Evolutionary conservation across 2,797 vertebrate genomes (phyloP).

Genomic region (Holocentrus rufus): DNA sequence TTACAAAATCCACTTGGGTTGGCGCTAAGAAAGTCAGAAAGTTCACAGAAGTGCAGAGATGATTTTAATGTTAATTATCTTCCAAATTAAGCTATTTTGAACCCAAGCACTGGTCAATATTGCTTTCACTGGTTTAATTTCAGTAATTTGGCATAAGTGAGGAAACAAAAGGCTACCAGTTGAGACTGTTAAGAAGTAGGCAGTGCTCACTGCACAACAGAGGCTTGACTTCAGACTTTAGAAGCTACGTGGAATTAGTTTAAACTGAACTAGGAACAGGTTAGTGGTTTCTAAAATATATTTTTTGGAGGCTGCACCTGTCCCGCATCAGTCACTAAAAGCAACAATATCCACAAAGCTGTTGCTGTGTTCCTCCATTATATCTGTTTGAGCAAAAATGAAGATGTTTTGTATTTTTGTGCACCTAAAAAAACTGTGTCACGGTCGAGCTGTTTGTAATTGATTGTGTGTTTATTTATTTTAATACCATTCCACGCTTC

Average conservation of each 20-base stretch:
- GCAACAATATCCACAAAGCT: slow-evolving; percentile 19
- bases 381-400: slow-evolving; percentile 61
- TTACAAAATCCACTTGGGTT: slow-evolving; percentile 34
- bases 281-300: not conserved
- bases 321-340: not conserved
- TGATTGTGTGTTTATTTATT: slow-evolving; percentile 83
- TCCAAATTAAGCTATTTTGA: slow-evolving; percentile 7
- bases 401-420: slow-evolving; percentile 68
- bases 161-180: slow-evolving; percentile 32
- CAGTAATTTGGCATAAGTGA: slow-evolving; percentile 13
- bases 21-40: slow-evolving; percentile 12
- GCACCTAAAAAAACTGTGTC: slow-evolving; percentile 57
- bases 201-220: slow-evolving; percentile 29
- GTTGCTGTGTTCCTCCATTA: slow-evolving; percentile 47
- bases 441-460: slow-evolving; percentile 60
- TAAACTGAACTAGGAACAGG: slow-evolving; percentile 20
- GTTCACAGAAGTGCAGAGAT: not conserved
- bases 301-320: not conserved
- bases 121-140: slow-evolving; percentile 9
- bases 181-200: slow-evolving; percentile 30
- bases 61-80: slow-evolving; percentile 1
- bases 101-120: slow-evolving; percentile 3
- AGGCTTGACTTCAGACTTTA: slow-evolving; percentile 30
- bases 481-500: slow-evolving; percentile 76
- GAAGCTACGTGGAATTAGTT: slow-evolving; percentile 19